Percentiles rank a stretch among this genome's conserved stretches.
phyloP scores from a whole-genome alignment of 2,888 invertebrate species.

The Trissonchulus latispiculum region DNA sequence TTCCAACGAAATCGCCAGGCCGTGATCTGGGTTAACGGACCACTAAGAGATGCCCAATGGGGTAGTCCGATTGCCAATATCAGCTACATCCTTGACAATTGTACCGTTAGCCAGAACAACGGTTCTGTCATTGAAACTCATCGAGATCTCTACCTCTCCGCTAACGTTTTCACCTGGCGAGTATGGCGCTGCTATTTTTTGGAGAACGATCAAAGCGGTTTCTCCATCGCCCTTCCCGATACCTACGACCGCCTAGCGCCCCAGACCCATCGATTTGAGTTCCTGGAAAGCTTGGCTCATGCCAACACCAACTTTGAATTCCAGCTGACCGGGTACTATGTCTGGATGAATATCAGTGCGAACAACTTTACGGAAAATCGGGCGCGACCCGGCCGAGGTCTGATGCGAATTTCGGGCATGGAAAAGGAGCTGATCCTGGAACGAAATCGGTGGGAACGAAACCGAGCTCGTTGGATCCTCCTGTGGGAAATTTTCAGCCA shows the following conservation, averaged over 20 bases:
- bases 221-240: constrained; percentile 69
- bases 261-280: constrained; percentile 24
- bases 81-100: constrained; percentile 73
- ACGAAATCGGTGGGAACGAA: constrained; percentile 38
- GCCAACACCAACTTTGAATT: constrained; percentile 74
- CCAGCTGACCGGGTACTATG: constrained; percentile 82
- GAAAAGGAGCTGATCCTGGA: constrained; percentile 82
- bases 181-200: constrained; percentile 31
- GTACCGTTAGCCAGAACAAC: constrained; percentile 73
- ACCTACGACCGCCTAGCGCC: constrained; percentile 27
- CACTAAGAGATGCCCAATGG: constrained; percentile 36
- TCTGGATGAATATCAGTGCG: constrained; percentile 71
- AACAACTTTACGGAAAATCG: constrained; percentile 73
- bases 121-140: constrained; percentile 58
- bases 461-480: constrained; percentile 39
- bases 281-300: constrained; percentile 54
- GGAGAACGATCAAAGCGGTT: constrained; percentile 70
- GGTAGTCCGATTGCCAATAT: constrained; percentile 63
- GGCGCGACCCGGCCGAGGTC: constrained; percentile 60
- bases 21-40: constrained; percentile 41
- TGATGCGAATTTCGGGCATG: constrained; percentile 68
- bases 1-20: constrained; percentile 37
- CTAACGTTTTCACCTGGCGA: constrained; percentile 91
- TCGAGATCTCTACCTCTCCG: constrained; percentile 80
- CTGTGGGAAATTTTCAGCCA: constrained; percentile 12